A percentile compares a stretch with the other conserved stretches of the same genome.
phyloP scores from a whole-genome alignment of 2,113 vertebrate genomes.

The Sinocyclocheilus maitianheensis region DNA sequence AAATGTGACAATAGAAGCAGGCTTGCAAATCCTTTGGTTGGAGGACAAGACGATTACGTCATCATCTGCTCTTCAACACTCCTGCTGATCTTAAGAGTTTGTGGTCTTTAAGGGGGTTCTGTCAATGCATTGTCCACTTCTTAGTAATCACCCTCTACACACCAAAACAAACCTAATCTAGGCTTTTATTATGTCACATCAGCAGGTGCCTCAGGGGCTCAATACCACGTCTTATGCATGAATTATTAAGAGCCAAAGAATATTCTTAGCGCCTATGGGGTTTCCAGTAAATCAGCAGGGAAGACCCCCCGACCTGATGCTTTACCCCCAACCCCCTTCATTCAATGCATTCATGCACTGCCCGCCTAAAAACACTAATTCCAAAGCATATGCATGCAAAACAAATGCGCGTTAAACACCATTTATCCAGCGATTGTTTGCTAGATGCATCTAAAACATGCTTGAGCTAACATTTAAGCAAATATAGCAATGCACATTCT shows the following conservation, averaged over 20 bases:
- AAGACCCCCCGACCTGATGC: conserved; percentile 32
- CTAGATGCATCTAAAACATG: background rate
- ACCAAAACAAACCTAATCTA: conserved; percentile 28
- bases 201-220: background rate
- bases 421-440: background rate
- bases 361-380: conserved; percentile 37
- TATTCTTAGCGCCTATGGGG: background rate
- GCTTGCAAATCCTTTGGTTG: background rate
- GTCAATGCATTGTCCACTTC: background rate
- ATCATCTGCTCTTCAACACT: conserved; percentile 6
- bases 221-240: conserved; percentile 13
- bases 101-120: background rate
- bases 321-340: conserved; percentile 25
- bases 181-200: conserved; percentile 1
- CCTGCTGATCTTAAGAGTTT: background rate
- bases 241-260: conserved; percentile 18
- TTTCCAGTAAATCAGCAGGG: conserved; percentile 32
- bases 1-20: conserved; percentile 5
- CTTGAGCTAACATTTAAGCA: background rate
- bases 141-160: background rate
- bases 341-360: conserved; percentile 24
- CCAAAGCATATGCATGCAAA: background rate
- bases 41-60: conserved; percentile 26
- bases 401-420: background rate
- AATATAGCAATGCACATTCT: background rate